Conservation (phyloP, 1,140 invertebrate species). For the Onthophagus taurus region DNA sequence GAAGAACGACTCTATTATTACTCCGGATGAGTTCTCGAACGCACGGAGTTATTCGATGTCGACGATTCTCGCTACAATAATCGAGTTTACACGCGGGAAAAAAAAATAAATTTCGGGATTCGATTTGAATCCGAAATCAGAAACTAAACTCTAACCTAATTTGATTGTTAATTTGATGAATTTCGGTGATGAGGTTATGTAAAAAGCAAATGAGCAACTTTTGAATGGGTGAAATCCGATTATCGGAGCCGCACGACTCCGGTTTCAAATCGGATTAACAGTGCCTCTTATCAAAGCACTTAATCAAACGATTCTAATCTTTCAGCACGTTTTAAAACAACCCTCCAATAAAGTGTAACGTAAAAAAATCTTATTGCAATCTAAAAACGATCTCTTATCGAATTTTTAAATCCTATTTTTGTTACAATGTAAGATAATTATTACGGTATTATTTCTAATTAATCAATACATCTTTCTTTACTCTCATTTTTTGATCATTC, state of each 20-base stretch:
- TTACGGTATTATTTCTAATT: too few relatives aligned
- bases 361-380: too few relatives aligned
- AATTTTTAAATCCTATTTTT: too few relatives aligned
- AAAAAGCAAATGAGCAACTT: conserved; percentile 23
- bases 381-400: too few relatives aligned
- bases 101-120: not conserved
- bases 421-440: too few relatives aligned
- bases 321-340: too few relatives aligned
- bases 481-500: too few relatives aligned
- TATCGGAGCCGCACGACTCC: conserved; percentile 17
- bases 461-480: too few relatives aligned
- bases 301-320: conserved; percentile 19
- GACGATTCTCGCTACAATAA: not conserved
- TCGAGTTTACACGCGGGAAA: not conserved
- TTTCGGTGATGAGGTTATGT: not conserved
- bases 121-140: not conserved
- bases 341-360: too few relatives aligned
- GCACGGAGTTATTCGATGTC: not conserved
- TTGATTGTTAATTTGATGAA: not conserved
- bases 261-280: conserved; percentile 24
- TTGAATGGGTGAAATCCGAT: too few relatives aligned
- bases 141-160: not conserved
- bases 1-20: conserved; percentile 18
- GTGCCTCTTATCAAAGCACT: conserved; percentile 24
- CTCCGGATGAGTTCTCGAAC: conserved; percentile 2